Evolutionary conservation across 1,140 invertebrate genomes (phyloP).

Genomic region (Ganaspis sp.): DNA sequence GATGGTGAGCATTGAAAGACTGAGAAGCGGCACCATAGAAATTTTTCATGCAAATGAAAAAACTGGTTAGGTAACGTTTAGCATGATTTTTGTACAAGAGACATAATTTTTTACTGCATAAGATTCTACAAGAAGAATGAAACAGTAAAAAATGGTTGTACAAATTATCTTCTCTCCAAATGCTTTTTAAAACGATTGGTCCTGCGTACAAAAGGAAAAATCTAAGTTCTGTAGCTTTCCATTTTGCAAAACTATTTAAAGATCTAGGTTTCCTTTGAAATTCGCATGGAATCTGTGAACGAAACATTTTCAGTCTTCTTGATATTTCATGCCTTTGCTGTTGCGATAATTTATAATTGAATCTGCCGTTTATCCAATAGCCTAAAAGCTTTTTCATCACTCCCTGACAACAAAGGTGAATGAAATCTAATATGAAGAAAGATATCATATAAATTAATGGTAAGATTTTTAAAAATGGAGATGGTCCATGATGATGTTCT

Average conservation of each 20-base stretch:
- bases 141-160: conserved; percentile 41
- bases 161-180: background rate
- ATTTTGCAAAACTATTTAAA: background rate
- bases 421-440: conserved; percentile 43
- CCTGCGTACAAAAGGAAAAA: conserved; percentile 41
- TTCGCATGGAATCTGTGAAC: conserved; percentile 31
- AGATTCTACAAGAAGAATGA: conserved; percentile 18
- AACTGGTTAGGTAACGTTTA: background rate
- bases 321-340: background rate
- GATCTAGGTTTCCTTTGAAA: conserved; percentile 33
- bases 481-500: conserved; percentile 42
- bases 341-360: background rate
- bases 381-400: conserved; percentile 6
- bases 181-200: conserved; percentile 30
- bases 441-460: conserved; percentile 40
- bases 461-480: conserved; percentile 32
- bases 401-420: conserved; percentile 42
- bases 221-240: conserved; percentile 41
- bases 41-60: background rate
- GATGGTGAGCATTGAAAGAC: conserved; percentile 28
- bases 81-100: background rate
- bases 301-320: background rate
- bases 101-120: conserved; percentile 11
- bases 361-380: background rate
- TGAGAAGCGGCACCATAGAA: conserved; percentile 4